Evolutionary conservation across 2,113 vertebrate genomes (phyloP).

Genomic region (Salvator merianae): DNA sequence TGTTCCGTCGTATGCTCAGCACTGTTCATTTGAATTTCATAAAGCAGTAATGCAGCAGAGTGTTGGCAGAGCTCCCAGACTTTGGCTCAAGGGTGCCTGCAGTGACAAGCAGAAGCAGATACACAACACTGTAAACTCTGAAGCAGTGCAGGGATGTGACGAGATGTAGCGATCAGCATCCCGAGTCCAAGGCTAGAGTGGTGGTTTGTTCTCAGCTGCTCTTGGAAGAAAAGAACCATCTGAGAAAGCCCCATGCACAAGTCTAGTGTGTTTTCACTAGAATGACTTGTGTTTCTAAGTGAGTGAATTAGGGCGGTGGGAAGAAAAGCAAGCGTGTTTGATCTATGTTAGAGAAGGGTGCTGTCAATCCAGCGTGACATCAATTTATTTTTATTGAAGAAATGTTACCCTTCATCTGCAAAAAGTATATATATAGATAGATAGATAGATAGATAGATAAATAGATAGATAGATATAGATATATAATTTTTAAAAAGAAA

Average conservation of each 20-base stretch:
- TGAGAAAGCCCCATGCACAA: neutral
- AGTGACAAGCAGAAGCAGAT: neutral
- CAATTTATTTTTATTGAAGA: too few species aligned
- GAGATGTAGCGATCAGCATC: neutral
- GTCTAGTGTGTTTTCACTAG: neutral
- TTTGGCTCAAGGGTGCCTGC: neutral
- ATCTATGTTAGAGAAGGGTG: neutral
- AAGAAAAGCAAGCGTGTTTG: neutral
- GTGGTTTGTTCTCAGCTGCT: neutral
- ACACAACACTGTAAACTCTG: neutral
- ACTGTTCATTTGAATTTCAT: constrained; percentile 7
- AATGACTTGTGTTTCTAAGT: neutral
- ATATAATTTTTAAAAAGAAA: too few species aligned
- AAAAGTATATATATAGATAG: too few species aligned
- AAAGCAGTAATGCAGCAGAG: neutral
- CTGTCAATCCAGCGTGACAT: too few species aligned
- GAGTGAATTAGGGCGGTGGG: neutral
- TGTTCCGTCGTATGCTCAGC: neutral
- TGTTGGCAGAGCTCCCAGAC: constrained; percentile 12
- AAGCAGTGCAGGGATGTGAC: neutral
- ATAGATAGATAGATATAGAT: too few species aligned
- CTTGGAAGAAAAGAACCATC: neutral
- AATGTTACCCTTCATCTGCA: too few species aligned
- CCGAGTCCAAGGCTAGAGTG: neutral
- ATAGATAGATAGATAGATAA: too few species aligned